Percentiles rank a stretch among this genome's conserved stretches.
Conservation (phyloP, 2,797 vertebrate species). For the Acestrorhynchus altus region DNA sequence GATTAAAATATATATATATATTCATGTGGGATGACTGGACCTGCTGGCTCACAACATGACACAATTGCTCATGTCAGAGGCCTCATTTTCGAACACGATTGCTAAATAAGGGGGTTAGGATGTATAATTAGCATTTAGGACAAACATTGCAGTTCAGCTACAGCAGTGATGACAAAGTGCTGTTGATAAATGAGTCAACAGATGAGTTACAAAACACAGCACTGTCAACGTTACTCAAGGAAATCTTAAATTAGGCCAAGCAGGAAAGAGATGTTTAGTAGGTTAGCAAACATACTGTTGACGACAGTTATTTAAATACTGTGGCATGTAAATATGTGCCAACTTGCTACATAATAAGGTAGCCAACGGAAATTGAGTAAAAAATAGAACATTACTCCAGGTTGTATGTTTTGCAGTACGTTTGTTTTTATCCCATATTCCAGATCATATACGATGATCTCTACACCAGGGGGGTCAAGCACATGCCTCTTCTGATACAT, state of each 20-base stretch:
- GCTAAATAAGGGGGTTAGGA: not conserved
- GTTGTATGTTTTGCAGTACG: too few species aligned
- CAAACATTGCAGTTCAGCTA: not conserved
- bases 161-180: not conserved
- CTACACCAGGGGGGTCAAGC: too few species aligned
- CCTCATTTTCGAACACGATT: not conserved
- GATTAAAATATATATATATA: too few species aligned
- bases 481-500: too few species aligned
- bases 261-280: not conserved
- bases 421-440: too few species aligned
- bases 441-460: too few species aligned
- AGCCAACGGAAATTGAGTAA: not conserved
- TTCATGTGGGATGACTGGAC: too few species aligned
- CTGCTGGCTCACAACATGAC: not conserved
- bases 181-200: conserved; percentile 8
- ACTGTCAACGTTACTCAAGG: not conserved
- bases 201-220: not conserved
- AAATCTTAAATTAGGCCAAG: not conserved
- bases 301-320: not conserved
- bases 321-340: not conserved
- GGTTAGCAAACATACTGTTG: not conserved
- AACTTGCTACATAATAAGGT: not conserved
- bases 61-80: not conserved
- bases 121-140: not conserved
- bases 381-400: too few species aligned